Percentiles rank a stretch among this genome's conserved stretches.
Evolutionary conservation across 2,888 invertebrate species (phyloP).

Genomic region (Pseudanteris insignis): DNA sequence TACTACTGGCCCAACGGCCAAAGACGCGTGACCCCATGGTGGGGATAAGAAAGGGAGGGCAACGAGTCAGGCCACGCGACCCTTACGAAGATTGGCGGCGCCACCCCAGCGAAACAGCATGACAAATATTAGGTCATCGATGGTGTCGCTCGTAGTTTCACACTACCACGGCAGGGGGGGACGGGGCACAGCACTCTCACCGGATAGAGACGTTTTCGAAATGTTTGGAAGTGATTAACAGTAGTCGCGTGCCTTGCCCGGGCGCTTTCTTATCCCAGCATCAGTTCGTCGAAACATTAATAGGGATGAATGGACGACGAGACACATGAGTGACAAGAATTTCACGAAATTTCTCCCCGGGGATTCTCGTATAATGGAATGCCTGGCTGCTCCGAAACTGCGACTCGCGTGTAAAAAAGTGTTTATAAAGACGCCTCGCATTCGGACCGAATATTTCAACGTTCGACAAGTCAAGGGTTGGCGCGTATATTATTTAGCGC

Average conservation of each 20-base stretch:
- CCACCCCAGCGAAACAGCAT: conserved; percentile 30
- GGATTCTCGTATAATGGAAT: conserved; percentile 17
- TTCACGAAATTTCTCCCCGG: conserved; percentile 19
- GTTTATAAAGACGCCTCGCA: background rate
- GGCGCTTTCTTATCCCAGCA: conserved; percentile 12
- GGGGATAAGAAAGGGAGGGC: conserved; percentile 24
- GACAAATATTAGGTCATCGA: conserved; percentile 36
- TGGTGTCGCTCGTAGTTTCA: conserved; percentile 19
- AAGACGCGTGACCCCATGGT: conserved; percentile 9
- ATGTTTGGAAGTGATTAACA: conserved; percentile 57
- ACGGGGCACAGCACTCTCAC: conserved; percentile 34
- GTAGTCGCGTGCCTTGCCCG: conserved; percentile 50
- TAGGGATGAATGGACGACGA: conserved; percentile 8
- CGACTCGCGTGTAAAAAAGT: background rate
- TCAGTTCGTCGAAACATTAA: conserved; percentile 15
- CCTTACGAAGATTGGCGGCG: conserved; percentile 49
- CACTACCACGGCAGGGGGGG: conserved; percentile 32
- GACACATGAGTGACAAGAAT: conserved; percentile 24
- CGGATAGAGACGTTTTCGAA: conserved; percentile 55
- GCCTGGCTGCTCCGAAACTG: background rate
- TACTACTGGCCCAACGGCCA: conserved; percentile 25
- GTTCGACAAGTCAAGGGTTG: conserved; percentile 14
- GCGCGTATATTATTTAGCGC: background rate
- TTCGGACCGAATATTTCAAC: conserved; percentile 2
- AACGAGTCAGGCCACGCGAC: conserved; percentile 49